Conservation (phyloP, 2,888 invertebrate genomes). For the Bombylius major region DNA sequence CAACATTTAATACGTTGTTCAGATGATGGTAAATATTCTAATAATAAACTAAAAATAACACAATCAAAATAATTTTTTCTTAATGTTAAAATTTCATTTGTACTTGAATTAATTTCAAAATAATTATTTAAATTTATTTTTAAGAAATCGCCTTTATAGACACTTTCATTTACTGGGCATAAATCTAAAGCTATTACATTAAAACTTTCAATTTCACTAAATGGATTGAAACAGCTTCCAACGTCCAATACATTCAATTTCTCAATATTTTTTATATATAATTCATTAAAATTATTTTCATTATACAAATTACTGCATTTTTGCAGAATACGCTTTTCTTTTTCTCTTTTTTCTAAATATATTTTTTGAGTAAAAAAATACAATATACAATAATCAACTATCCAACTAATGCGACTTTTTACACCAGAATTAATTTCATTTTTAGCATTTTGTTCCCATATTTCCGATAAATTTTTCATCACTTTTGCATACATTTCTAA, state of each 20-base stretch:
- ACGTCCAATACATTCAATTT: constrained; percentile 64
- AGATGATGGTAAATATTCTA: constrained; percentile 80
- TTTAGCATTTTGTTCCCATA: constrained; percentile 49
- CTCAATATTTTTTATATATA: constrained; percentile 20
- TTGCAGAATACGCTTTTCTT: constrained; percentile 37
- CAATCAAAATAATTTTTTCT: constrained; percentile 50
- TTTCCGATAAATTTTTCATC: constrained; percentile 61
- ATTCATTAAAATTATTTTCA: constrained; percentile 26
- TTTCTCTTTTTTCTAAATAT: constrained; percentile 37
- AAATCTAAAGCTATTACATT: constrained; percentile 66
- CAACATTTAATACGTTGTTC: constrained; percentile 63
- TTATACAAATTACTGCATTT: constrained; percentile 18
- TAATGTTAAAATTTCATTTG: constrained; percentile 38
- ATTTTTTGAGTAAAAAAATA: constrained; percentile 49
- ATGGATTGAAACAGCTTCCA: constrained; percentile 91
- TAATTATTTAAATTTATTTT: constrained; percentile 39
- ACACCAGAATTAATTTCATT: neutral
- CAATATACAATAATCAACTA: constrained; percentile 44
- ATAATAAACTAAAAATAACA: constrained; percentile 71
- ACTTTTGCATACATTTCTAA: constrained; percentile 54
- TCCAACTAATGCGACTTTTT: constrained; percentile 58
- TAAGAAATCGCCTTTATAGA: constrained; percentile 71
- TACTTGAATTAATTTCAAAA: constrained; percentile 14
- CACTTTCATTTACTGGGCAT: constrained; percentile 54
- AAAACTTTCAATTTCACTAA: constrained; percentile 49